Percentiles rank a stretch among this genome's conserved stretches.
Conservation (phyloP, 2,113 vertebrate species). For the Megaceryle maxima region DNA sequence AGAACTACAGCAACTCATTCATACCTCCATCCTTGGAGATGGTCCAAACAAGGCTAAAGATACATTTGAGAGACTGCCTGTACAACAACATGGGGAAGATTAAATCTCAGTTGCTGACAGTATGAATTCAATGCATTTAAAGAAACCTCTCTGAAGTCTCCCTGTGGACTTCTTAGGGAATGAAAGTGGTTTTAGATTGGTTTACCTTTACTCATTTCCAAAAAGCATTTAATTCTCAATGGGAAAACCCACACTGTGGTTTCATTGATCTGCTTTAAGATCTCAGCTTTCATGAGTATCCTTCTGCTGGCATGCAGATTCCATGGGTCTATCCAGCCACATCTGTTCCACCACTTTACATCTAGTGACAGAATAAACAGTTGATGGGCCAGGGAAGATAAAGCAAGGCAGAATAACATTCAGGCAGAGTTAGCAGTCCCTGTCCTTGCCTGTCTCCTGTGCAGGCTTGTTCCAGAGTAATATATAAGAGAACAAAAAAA, state of each 20-base stretch:
- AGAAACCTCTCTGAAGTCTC: not conserved
- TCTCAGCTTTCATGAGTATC: not conserved
- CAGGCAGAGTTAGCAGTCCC: not conserved
- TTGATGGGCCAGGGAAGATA: not conserved
- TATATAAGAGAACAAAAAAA: not conserved
- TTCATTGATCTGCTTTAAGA: not conserved
- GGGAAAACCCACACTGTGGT: not conserved
- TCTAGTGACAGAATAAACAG: not conserved
- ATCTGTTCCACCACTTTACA: not conserved
- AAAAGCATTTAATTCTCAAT: conserved; percentile 16
- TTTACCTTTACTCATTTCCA: conserved; percentile 9
- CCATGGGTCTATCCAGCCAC: not conserved
- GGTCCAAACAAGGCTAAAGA: conserved; percentile 24
- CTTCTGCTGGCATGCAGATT: not conserved
- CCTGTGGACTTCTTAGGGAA: not conserved
- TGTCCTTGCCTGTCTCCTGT: not conserved
- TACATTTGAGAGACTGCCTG: not conserved
- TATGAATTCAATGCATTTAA: not conserved
- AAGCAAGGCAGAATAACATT: not conserved
- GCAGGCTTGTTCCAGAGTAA: not conserved
- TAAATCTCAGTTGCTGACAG: not conserved
- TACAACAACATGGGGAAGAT: not conserved
- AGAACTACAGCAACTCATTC: conserved; percentile 3
- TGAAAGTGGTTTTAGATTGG: not conserved
- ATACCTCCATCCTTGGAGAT: not conserved